Evolutionary conservation across 2,113 vertebrate genomes (phyloP).

Genomic region (Aegotheles bennettii): DNA sequence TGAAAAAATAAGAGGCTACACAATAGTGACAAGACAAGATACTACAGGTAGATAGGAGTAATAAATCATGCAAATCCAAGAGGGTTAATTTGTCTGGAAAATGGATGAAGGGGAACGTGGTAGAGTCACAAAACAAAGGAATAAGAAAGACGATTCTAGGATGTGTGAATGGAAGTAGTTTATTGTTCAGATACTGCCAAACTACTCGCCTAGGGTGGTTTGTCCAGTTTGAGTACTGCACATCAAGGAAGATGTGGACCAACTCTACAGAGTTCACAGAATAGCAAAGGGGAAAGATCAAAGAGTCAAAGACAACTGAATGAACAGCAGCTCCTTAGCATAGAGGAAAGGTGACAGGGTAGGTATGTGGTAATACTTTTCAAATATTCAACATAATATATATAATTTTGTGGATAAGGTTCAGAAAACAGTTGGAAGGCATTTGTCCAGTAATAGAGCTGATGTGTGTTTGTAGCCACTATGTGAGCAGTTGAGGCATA

Average conservation of each 20-base stretch:
- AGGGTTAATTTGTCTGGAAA: not conserved
- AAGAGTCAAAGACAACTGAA: not conserved
- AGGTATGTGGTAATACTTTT: not conserved
- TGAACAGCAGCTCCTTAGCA: not conserved
- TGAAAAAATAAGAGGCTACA: not conserved
- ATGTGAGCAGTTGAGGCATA: not conserved
- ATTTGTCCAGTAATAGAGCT: not conserved
- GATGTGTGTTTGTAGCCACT: not conserved
- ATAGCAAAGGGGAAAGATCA: not conserved
- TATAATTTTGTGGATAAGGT: not conserved
- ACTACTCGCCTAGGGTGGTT: not conserved
- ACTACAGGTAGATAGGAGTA: not conserved
- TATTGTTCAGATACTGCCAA: not conserved
- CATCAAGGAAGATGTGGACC: not conserved
- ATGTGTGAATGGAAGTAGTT: not conserved
- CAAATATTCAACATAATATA: not conserved
- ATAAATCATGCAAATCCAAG: not conserved
- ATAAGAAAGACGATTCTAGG: not conserved
- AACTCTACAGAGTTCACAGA: accelerated
- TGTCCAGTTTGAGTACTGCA: not conserved
- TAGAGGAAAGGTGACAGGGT: not conserved
- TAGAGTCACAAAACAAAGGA: not conserved
- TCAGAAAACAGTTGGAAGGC: not conserved
- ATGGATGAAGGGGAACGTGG: not conserved
- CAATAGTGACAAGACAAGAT: not conserved